Base-by-base conservation (phyloP, 2,888 invertebrate genomes). In the Cotesia congregata region DNA sequence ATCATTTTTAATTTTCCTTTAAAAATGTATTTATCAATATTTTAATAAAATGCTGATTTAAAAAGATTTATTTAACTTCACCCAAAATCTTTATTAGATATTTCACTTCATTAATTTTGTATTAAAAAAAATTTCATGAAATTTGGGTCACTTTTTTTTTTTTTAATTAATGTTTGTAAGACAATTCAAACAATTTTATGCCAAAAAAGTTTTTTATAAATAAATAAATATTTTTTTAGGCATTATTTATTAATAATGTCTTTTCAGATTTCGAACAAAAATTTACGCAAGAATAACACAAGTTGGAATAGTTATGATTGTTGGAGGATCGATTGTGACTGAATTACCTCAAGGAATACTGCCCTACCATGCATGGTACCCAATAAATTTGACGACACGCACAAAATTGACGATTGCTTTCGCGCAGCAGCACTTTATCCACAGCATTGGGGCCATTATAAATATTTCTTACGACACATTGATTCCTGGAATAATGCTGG, bases 291-390 rank as follows among this genome's bases (percentile, higher is more conserved):
- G 7, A 15, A 78, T 77, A n/a, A 75, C 74, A 4, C 6, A 76
- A 6, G 59, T 74, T 40, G 67, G 76, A 74, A 78, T 74, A 6
- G n/a, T 73, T 60, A 50, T 50, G 50, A 50, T 50, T 6, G 50
- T 50, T 12, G 75, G 20, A 15, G 17, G 20, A 39, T 38, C 15
- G 12, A 15, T 17, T 30, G 60, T 41, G 5, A 67, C 41, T 30
- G 67, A 38, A 39, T 60, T 30, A 38, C 74, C 80, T 5, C 50
- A 72, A 6, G 71, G 77, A 64, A 78, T 67, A 15, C 50, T 80
- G 7, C 78, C 78, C 2, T 78, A 73, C 67, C 64, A 72, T 6
- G 77, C 76, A 6, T 80, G 81, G 80, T 30, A 76, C 40, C 81
- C 81, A 0, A 77, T 77, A 41, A 65, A 76, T 70, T 67, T 50